Evolutionary conservation across 2,888 invertebrate genomes (phyloP).

Genomic region (Polyploca ridens): DNA sequence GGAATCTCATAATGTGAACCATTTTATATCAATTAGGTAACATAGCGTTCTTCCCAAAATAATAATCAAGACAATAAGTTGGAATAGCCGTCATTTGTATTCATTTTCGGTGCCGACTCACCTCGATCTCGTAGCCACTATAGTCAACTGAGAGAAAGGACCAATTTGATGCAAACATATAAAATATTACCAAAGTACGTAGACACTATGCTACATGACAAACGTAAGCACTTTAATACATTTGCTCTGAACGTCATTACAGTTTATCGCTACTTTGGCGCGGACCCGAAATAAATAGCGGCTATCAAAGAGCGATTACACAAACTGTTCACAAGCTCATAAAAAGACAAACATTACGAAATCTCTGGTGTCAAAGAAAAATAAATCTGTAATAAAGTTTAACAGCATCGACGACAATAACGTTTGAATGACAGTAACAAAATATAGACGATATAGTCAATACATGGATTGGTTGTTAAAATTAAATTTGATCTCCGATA

Average conservation of each 20-base stretch:
- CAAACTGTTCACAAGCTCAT: conserved; percentile 75
- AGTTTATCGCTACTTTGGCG: conserved; percentile 67
- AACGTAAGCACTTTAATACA: conserved; percentile 55
- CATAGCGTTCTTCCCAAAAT: conserved; percentile 16
- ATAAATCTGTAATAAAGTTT: conserved; percentile 70
- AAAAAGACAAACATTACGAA: conserved; percentile 71
- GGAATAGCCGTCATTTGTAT: conserved; percentile 15
- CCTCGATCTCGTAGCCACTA: background rate
- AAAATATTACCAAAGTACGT: conserved; percentile 23
- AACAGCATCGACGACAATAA: conserved; percentile 54
- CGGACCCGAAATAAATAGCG: conserved; percentile 68
- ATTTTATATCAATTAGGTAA: conserved; percentile 48
- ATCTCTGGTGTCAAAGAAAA: conserved; percentile 73
- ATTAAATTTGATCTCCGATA: background rate
- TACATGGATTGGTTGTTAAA: background rate
- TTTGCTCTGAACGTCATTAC: conserved; percentile 64
- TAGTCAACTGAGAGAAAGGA: conserved; percentile 24
- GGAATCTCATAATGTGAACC: conserved; percentile 9
- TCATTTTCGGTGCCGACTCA: conserved; percentile 3
- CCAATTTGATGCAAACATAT: conserved; percentile 14
- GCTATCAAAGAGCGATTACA: conserved; percentile 77
- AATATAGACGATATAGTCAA: conserved; percentile 28
- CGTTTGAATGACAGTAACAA: conserved; percentile 49
- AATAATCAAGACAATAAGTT: conserved; percentile 21
- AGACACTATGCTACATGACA: conserved; percentile 34